Base-by-base conservation (phyloP, 2,797 vertebrate genomes). In the Rhinophrynus dorsalis region DNA sequence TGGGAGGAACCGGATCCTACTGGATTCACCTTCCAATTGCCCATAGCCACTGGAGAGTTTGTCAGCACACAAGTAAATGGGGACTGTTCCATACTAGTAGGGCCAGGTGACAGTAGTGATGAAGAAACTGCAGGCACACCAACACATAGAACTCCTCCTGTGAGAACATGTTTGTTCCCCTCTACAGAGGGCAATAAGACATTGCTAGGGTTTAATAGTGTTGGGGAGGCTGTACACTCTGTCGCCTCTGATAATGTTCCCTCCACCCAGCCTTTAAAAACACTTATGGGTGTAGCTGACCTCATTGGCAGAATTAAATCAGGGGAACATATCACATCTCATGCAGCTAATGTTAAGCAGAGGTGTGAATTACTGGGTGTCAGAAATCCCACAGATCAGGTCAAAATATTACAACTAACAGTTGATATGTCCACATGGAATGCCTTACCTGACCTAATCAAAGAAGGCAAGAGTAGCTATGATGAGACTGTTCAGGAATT, bases 251-350 rank as follows among this genome's bases (percentile, higher is more conserved):
- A n/a, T n/a, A n/a, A n/a, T n/a, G n/a, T n/a, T n/a, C n/a, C 7
- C 29, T 26, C 50, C 3, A 52, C 50, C 4, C 50, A 54, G 11
- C 27, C 50, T 15, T 20, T 51, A 9, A 62, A 82, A 85, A 30
- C 50, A 8, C 29, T 35, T 1, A 30, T 18, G 29, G 32, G 17
- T 7, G 17, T 32, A 4, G 9, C 29, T 11, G 15, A 54, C 3
- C 18, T 54, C 1, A 32, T 54, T 32, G 27, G 15, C 8, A 54
- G 18, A 18, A 32, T 17, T 5, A 52, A 30, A 32, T 10, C 26
- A 6, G 11, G 12, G 7, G 27, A 54, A 1, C 51, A 30, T 9
- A 30, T 52, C 26, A 30, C 50, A 52, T 52, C 50, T 6, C 50
- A 52, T 30, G 26, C 50, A 17, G 30, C 15, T 2, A 33, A 33